Conservation (phyloP, 2,888 invertebrate genomes). For the Ichneumon xanthorius region DNA sequence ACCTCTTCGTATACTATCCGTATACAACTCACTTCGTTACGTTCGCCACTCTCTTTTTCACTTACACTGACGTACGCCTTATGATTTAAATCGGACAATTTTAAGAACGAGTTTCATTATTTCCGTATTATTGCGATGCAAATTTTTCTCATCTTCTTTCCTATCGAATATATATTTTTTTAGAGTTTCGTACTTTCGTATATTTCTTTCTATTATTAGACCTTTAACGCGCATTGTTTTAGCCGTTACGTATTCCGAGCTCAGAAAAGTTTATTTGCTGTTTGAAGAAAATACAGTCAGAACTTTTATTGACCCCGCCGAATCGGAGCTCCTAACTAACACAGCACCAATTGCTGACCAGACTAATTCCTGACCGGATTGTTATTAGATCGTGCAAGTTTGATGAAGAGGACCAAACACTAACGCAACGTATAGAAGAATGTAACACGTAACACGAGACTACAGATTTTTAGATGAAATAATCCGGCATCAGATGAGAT, state of each 20-base stretch:
- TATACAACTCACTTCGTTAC: constrained; percentile 34
- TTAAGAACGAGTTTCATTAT: not conserved
- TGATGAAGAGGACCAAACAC: not conserved
- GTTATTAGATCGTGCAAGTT: not conserved
- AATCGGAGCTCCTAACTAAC: not conserved
- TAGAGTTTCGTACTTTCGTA: not conserved
- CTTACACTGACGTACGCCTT: constrained; percentile 5
- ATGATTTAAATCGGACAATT: not conserved
- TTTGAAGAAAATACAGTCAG: not conserved
- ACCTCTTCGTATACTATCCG: constrained; percentile 18
- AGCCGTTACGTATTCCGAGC: constrained; percentile 6
- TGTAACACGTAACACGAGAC: not conserved
- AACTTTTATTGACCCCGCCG: constrained; percentile 8
- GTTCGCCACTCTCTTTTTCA: constrained; percentile 23
- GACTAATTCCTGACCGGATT: not conserved
- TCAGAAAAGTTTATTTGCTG: not conserved
- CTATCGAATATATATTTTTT: not conserved
- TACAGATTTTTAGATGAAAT: constrained; percentile 32
- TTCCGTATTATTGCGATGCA: constrained; percentile 1
- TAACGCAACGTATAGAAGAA: not conserved
- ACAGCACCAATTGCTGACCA: not conserved
- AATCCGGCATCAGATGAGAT: constrained; percentile 21
- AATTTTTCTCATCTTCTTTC: constrained; percentile 12
- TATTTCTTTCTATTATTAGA: not conserved
- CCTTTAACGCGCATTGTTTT: constrained; percentile 20